Base-by-base conservation (phyloP, 2,113 vertebrate species). In the Nibea albiflora region DNA sequence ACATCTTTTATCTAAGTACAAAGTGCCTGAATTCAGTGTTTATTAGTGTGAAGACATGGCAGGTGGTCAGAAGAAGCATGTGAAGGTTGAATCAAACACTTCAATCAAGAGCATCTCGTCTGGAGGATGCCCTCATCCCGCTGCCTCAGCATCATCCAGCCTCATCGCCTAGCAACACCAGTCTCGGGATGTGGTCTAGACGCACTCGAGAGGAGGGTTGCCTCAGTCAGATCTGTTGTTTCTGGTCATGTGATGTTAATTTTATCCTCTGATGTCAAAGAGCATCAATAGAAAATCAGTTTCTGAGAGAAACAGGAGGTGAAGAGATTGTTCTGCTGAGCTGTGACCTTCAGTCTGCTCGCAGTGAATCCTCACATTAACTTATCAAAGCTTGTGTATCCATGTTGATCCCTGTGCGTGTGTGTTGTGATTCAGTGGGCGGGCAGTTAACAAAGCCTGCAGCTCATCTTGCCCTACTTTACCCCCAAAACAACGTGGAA, bases 391-490 rank as follows among this genome's bases (percentile, higher is more conserved):
- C 35, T 66, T 31, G 17, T 66, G 17, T 56, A 19, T 66, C 44
- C 11, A 5, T 39, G 17, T 65, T 49, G n/a, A 17, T 42, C 11
- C 1, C n/a, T 67, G 39, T 63, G 35, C 69, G 52, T 80, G 62
- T 75, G 56, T 75, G 22, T 73, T 70, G 57, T 71, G 75, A 69
- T 89, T 73, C 46, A 58, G 64, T 65, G 82, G 83, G 85, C 42
- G 54, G 81, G 84, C 31, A 69, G 52, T 62, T 17, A 35, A 57
- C 22, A 16, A 39, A 74, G 85, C 87, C 89, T 78, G 74, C 82
- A 89, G 90, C 87, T 75, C 74, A 80, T 88, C 74, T 81, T 90
- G 90, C 64, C 84, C 87, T 86, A 86, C 78, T 88, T 90, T 26
- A 58, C 53, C 71, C 49, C 16, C 2, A 24, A 73, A 88, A 89